Evolutionary conservation across 2,113 vertebrate species (phyloP), one percentile per base, ranked within the genome.

Genomic region (Albula goreensis): DNA sequence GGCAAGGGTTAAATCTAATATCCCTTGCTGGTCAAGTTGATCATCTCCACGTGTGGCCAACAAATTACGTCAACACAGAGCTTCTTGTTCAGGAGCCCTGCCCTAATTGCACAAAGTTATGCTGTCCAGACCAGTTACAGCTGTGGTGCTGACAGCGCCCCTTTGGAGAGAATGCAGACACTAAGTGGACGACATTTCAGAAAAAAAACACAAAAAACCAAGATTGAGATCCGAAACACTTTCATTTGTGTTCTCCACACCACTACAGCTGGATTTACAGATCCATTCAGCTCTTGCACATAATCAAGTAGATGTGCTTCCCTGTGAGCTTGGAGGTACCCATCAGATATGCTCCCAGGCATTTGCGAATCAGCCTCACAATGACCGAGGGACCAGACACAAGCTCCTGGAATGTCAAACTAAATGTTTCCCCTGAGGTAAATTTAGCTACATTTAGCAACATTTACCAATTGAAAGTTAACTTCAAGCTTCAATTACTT

Each of bases 1-100:
- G 81, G 41, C 66, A 86, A 60, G 74, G 86, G 86, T 83, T 79
- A 83, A 86, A 83, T 81, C 66, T 82, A 86, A 78, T 87, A 74
- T 78, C 74, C 86, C 66, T 31, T 48, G 82, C 81, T 85, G 66
- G 70, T 78, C 77, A 51, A 78, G 83, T 56, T 85, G 74, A 85
- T 85, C 66, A 78, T 31, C 77, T 78, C 83, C 83, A 85, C 83
- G 77, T 85, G 83, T 85, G 49, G 70, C 66, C 63, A 9, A 79
- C 83, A 78, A 85, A 85, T 79, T 52, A 85, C 52, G 77, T 79
- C 77, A 56, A 85, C 83, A 85, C 83, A 85, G 83, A 85, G 48
- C 83, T 85, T 78, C 83, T 85, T 85, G 77, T 85, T 85, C 83
- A 22, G 74, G 83, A 79, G 66, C 50, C 51, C 4, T 85, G n/a